Evolutionary conservation across 2,888 invertebrate genomes (phyloP).

Genomic region (Synergus japonicus): DNA sequence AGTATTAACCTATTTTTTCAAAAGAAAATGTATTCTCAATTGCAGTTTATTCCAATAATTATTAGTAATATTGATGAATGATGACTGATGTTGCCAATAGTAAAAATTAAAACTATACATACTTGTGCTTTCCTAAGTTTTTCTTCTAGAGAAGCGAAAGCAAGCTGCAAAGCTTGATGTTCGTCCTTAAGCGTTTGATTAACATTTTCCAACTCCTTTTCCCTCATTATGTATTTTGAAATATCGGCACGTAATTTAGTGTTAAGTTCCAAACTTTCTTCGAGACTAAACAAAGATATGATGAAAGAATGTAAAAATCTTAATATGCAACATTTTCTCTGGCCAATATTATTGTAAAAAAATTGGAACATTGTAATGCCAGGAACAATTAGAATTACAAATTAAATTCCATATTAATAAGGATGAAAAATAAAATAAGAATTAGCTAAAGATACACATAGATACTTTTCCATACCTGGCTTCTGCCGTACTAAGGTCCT

Average conservation of each 20-base stretch:
- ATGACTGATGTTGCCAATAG: not conserved
- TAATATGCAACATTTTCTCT: not conserved
- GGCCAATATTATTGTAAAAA: not conserved
- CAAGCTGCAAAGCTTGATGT: conserved; percentile 95
- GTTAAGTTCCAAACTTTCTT: conserved; percentile 84
- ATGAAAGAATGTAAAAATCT: not conserved
- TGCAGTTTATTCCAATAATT: no score
- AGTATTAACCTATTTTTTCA: no score
- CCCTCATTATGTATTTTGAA: conserved; percentile 84
- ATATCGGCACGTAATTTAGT: conserved; percentile 86
- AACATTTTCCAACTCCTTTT: conserved; percentile 87
- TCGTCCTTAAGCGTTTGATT: conserved; percentile 96
- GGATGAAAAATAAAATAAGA: conserved; percentile 31
- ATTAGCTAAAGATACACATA: not conserved
- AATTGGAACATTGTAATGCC: not conserved
- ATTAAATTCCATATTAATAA: conserved; percentile 54
- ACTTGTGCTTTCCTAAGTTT: conserved; percentile 91
- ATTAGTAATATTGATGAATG: no score
- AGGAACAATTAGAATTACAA: not conserved
- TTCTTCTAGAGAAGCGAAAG: conserved; percentile 93
- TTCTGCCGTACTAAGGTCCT: conserved; percentile 86
- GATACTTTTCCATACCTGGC: conserved; percentile 79
- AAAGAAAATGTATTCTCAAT: no score
- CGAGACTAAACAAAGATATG: conserved; percentile 79
- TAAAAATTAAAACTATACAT: conserved; percentile 51